A percentile compares a stretch with the other conserved stretches of the same genome.
Conservation (phyloP, 2,113 vertebrate genomes). For the Callithrix jacchus region DNA sequence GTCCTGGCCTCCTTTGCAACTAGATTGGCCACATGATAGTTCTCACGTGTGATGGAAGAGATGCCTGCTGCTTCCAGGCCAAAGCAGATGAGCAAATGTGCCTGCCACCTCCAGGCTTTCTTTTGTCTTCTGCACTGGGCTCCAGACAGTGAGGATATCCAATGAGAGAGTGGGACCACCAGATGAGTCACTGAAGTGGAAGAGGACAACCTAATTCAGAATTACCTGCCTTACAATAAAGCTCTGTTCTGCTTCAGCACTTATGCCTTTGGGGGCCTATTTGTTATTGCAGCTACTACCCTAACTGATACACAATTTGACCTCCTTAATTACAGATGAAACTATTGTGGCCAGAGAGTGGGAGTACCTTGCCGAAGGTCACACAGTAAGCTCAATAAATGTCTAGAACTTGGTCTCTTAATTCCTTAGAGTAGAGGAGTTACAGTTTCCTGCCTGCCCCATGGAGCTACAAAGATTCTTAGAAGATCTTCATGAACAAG, state of each 20-base stretch:
- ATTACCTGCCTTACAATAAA: not conserved
- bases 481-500: not conserved
- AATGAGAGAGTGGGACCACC: not conserved
- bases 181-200: not conserved
- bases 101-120: not conserved
- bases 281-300: not conserved
- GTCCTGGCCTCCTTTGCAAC: not conserved
- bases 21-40: not conserved
- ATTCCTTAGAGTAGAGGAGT: not conserved
- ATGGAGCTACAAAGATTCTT: not conserved
- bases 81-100: not conserved
- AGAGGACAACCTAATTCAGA: not conserved
- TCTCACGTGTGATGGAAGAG: fast-evolving
- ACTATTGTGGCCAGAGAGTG: not conserved
- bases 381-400: not conserved
- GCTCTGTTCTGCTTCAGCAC: not conserved
- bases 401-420: not conserved
- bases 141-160: too few species aligned
- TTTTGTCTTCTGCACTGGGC: not conserved
- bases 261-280: not conserved
- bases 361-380: not conserved
- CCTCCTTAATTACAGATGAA: not conserved
- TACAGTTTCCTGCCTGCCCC: not conserved
- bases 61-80: not conserved
- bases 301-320: not conserved